Evolutionary conservation across 1,140 invertebrate species (phyloP), one percentile per base, ranked within the genome.

Genomic region (Hestina assimilis): DNA sequence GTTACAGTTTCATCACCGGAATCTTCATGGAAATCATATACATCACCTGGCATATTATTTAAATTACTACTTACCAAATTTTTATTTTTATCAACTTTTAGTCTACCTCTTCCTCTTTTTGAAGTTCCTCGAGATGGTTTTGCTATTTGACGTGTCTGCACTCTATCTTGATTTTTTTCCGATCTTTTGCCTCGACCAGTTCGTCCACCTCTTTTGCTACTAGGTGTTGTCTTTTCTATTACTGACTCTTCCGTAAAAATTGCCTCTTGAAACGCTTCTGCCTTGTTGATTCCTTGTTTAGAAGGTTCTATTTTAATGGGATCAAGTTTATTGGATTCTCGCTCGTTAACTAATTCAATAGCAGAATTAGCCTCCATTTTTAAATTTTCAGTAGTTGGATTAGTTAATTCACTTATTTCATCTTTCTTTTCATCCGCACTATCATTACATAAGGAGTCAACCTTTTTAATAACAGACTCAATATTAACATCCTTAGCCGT

Each of bases 1-100:
- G 84, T 73, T 1, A 89, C 82, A 14, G 91, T 89, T 57, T 93
- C 92, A 67, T 96, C 94, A 40, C 94, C 94, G 19, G 94, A 94
- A 74, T 96, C 95, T 69, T 96, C 95, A 65, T 94, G 93, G 73
- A 96, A 96, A 75, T 96, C 95, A 63, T 96, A 96, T 2, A 96
- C 92, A 72, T 96, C 95, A 0, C 92, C 91, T 0, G 91, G 91
- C 5, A 92, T 74, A 56, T 84, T 80, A 59, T 80, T 83, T 14
- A 77, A 59, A 42, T 67, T 81, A 43, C 76, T 89, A 48, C 76
- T 85, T 9, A 89, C 83, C 1, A 85, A 70, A 76, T 79, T 91
- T 85, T 81, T 90, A 89, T 89, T 93, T 83, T 77, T 89, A 71
- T 89, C 92, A 28, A 74, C 89, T 86, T 79, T 92, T 63, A 69